Base-by-base conservation (phyloP, 2,113 vertebrate genomes). In the Cyphomyrus plagiostoma region DNA sequence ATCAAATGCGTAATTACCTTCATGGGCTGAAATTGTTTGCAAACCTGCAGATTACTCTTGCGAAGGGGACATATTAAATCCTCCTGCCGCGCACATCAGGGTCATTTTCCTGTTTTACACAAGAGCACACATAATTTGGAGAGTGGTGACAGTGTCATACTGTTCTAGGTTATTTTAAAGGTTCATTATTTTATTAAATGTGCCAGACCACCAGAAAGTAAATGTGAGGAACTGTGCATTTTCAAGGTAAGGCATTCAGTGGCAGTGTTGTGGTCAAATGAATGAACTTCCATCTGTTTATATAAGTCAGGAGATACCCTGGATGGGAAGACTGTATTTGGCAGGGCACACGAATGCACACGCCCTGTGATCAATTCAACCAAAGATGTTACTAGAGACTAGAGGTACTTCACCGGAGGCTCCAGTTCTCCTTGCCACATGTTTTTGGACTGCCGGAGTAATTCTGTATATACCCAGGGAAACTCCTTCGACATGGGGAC, bases 1-100 rank as follows among this genome's bases (percentile, higher is more conserved):
- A 90, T 89, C 49, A 50, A 90, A 87, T 77, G 83, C 89, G 70
- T 87, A 56, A 83, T 91, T 89, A 87, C 84, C 84, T 85, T 89
- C 46, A 66, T 52, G 84, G 80, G 77, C 82, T 89, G 52, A 53
- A 89, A 84, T 83, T 26, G 48, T 50, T 84, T 80, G 74, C 74
- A 80, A 80, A 80, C 35, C 74, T 80, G 35, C 74, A 42, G 30
- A 80, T 39, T 80, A 42, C 39, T 42, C 35, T 80, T 80, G n/a
- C 4, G 11, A 80, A 80, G 35, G 74, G 74, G 21, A 88, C 3
- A 17, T 1, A 7, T 46, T 21, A 45, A 50, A 45, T 17, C 46
- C 23, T 26, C 7, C 70, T 30, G 26, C 46, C n/a, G 66, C 1
- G 30, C 58, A 66, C 56, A 74, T 80, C 74, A 80, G 15, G 35